Conservation (phyloP, 2,888 invertebrate species). For the Agrypnus murinus region DNA sequence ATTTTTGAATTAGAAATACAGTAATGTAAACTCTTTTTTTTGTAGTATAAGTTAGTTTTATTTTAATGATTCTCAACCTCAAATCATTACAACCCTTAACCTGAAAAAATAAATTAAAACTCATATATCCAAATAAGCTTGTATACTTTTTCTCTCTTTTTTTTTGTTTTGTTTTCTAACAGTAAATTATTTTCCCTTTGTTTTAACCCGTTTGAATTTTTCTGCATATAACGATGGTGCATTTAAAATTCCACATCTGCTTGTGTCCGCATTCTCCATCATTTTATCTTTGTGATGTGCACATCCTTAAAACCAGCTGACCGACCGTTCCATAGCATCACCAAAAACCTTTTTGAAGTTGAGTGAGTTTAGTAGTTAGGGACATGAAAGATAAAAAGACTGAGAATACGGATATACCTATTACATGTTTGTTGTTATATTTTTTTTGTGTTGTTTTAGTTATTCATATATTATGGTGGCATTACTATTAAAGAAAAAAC, state of each 20-base stretch:
- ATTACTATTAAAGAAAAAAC: too few species aligned
- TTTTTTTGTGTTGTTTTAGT: conserved; percentile 12
- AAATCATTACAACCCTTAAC: conserved; percentile 19
- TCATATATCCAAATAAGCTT: conserved; percentile 26
- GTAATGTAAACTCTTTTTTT: not conserved
- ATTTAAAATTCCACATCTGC: conserved; percentile 40
- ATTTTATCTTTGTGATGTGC: conserved; percentile 38
- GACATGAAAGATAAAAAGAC: conserved; percentile 26
- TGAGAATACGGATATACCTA: conserved; percentile 35
- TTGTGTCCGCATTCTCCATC: conserved; percentile 42
- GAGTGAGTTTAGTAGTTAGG: not conserved
- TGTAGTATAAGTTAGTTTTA: conserved; percentile 12
- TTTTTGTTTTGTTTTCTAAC: conserved; percentile 3
- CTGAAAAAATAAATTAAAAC: conserved; percentile 4
- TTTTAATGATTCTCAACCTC: conserved; percentile 17
- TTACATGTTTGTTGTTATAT: conserved; percentile 1
- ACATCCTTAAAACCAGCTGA: conserved; percentile 24
- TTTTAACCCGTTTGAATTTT: conserved; percentile 28
- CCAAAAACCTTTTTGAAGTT: conserved; percentile 14
- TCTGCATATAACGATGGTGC: conserved; percentile 31
- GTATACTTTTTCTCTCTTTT: conserved; percentile 1
- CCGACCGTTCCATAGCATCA: conserved; percentile 16
- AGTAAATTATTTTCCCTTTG: not conserved
- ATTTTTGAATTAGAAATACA: not conserved
- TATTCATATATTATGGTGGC: conserved; percentile 26